Base-by-base conservation (phyloP, 2,888 invertebrate genomes). In the Sinhomidia bicolor region DNA sequence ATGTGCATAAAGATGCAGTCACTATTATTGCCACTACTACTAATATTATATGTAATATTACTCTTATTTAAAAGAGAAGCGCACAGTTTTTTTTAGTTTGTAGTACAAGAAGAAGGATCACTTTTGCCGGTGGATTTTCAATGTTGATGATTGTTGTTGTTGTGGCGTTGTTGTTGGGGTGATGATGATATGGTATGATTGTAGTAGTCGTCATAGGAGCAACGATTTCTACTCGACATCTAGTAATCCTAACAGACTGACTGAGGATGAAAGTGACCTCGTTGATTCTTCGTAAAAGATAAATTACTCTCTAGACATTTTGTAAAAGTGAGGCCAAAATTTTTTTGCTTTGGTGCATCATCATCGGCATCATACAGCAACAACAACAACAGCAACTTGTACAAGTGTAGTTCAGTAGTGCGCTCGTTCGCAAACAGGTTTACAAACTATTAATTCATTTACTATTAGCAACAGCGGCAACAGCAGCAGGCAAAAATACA, bases 201-300 rank as follows among this genome's bases (percentile, higher is more conserved):
- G n/a, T n/a, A n/a, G n/a, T n/a, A n/a, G n/a, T n/a, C n/a, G n/a
- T n/a, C n/a, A n/a, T n/a, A n/a, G n/a, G n/a, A 76, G 60, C n/a
- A 41, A 23, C 44, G 76, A 74, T 84, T 84, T 84, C 71, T 76
- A 36, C 82, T 79, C 74, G 74, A 26, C 74, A 57, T 83, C 83
- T 83, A 71, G 23, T 7, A 23, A 74, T 51, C 47, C 29, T 47
- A n/a, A n/a, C n/a, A n/a, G 14, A 14, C 47, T 26, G 47, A 26
- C 74, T 74, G 79, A 86, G 85, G 54, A 86, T 86, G 85, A 86
- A 86, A 86, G 85, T 86, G 85, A 86, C 85, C 85, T 86, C 85
- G 54, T 86, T 86, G 79, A 71, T 47, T 41, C 65, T 10, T 78
- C 65, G 17, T 65, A 44, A 74, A 57, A 82, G 68, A 51, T 82